phyloP scores from a whole-genome alignment of 2,797 vertebrate genomes.

The Natrix natrix region DNA sequence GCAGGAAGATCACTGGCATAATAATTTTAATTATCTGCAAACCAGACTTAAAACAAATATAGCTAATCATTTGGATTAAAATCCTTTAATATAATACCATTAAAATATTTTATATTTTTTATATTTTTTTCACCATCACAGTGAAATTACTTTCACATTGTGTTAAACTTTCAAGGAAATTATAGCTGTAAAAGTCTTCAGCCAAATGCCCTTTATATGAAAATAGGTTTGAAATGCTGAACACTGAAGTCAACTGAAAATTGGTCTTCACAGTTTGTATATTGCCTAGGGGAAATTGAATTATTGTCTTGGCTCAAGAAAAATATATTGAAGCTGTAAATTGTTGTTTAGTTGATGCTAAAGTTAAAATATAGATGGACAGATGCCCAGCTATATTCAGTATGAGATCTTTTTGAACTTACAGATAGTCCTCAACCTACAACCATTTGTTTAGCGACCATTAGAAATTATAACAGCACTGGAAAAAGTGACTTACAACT shows the following conservation, averaged over 20 bases:
- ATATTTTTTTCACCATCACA: background rate
- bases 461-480: background rate
- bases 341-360: background rate
- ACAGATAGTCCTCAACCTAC: background rate
- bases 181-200: background rate
- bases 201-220: background rate
- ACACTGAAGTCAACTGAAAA: background rate
- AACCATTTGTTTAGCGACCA: background rate
- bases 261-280: background rate
- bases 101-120: background rate
- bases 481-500: background rate
- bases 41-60: background rate
- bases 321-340: background rate
- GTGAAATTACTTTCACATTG: background rate
- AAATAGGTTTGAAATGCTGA: background rate
- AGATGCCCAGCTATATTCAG: background rate
- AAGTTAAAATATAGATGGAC: background rate
- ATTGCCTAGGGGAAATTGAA: background rate
- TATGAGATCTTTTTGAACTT: background rate
- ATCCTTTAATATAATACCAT: background rate
- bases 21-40: background rate
- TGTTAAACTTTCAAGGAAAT: background rate
- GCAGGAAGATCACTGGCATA: background rate
- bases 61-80: background rate
- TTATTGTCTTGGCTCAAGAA: background rate